These are phyloP conservation scores for Polypterus bichir DNA, from an alignment of 2,113 vertebrate species.

Conservation along the genomic window DNA sequence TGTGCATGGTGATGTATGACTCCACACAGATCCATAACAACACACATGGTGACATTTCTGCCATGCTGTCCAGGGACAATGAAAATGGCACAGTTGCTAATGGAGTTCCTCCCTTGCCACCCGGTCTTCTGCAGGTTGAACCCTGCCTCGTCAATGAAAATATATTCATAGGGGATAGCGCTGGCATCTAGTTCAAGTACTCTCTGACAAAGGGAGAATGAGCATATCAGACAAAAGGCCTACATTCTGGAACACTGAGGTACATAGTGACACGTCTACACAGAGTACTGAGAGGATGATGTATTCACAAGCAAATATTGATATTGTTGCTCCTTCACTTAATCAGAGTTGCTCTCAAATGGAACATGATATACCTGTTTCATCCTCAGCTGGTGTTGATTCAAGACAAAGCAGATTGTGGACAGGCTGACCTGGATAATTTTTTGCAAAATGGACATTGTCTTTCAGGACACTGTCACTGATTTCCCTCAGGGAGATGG, in stretches of 20 bases:
- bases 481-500: no score
- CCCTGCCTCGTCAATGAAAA: constrained; percentile 6
- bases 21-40: not conserved
- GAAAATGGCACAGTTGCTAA: constrained; percentile 7
- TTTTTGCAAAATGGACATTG: not conserved
- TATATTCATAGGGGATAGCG: constrained; percentile 2
- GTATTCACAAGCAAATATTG: constrained; percentile 7
- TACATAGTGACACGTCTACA: not conserved
- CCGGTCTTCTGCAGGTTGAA: constrained; percentile 8
- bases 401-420: no score
- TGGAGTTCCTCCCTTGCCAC: constrained; percentile 5
- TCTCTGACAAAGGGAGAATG: constrained; percentile 10
- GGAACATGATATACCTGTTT: not conserved
- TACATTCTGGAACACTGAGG: not conserved
- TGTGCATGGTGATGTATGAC: not conserved
- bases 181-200: not conserved
- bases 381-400: no score
- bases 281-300: not conserved
- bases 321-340: not conserved
- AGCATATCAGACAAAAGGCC: not conserved
- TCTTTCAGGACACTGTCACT: no score
- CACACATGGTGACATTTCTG: constrained; percentile 5
- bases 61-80: constrained; percentile 5
- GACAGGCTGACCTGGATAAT: no score
- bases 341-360: not conserved